A percentile compares a stretch with the other conserved stretches of the same genome.
These are phyloP conservation scores for Perca fluviatilis DNA, from an alignment of 2,113 vertebrate species.

Conservation along the genomic window DNA sequence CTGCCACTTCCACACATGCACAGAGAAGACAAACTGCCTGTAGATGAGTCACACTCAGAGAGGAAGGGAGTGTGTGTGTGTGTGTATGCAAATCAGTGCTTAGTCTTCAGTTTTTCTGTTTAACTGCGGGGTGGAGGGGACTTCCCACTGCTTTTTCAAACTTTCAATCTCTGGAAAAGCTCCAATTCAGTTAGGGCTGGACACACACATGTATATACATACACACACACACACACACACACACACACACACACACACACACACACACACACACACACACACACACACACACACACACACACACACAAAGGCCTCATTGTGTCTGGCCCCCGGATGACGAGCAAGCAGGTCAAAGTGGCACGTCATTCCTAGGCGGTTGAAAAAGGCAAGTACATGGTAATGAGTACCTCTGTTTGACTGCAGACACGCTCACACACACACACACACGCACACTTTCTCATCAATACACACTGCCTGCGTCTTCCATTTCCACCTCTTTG, in stretches of 20 bases:
- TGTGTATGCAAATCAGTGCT: slow-evolving; percentile 74
- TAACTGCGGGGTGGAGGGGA: slow-evolving; percentile 68
- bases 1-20: slow-evolving; percentile 76
- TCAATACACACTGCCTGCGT: not conserved
- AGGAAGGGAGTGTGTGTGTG: slow-evolving; percentile 12
- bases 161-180: slow-evolving; percentile 65
- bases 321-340: slow-evolving; percentile 70
- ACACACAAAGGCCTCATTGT: slow-evolving; percentile 76
- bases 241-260: slow-evolving; percentile 55
- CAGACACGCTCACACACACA: slow-evolving; percentile 16
- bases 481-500: slow-evolving; percentile 9
- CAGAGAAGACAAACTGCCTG: slow-evolving; percentile 59
- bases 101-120: slow-evolving; percentile 74
- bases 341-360: slow-evolving; percentile 67
- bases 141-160: slow-evolving; percentile 74
- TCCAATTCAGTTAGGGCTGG: slow-evolving; percentile 69
- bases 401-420: slow-evolving; percentile 56
- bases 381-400: slow-evolving; percentile 73
- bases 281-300: slow-evolving; percentile 24
- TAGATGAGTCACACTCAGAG: slow-evolving; percentile 65
- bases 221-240: slow-evolving; percentile 26
- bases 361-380: slow-evolving; percentile 70
- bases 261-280: slow-evolving; percentile 32
- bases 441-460: slow-evolving; percentile 9
- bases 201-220: slow-evolving; percentile 7